A percentile compares a stretch with the other conserved stretches of the same genome.
These are phyloP conservation scores for Drosophila ercepeae DNA, from an alignment of 1,140 invertebrate genomes.

Conservation along the genomic window DNA sequence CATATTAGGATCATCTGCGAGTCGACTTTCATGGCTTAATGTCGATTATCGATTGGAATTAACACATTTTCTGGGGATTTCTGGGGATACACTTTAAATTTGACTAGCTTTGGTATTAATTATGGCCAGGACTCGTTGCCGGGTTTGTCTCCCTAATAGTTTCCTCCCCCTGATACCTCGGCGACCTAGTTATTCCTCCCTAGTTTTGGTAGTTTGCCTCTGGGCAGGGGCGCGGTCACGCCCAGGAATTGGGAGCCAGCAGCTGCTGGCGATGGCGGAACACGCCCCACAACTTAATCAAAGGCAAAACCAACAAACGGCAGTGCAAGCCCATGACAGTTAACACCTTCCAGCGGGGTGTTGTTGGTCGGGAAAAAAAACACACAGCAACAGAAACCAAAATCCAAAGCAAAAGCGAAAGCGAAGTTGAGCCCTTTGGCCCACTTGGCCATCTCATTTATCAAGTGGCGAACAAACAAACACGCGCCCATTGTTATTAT, in stretches of 20 bases:
- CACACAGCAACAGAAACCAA: background rate
- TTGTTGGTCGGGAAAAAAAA: background rate
- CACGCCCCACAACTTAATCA: conserved; percentile 74
- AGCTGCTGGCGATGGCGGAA: conserved; percentile 48
- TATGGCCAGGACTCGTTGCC: background rate
- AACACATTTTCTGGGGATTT: background rate
- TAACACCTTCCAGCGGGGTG: conserved; percentile 41
- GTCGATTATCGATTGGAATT: background rate
- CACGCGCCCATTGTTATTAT: conserved; percentile 71
- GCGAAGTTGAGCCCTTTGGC: conserved; percentile 1
- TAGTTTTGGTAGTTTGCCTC: background rate
- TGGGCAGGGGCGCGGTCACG: conserved; percentile 9
- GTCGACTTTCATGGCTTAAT: background rate
- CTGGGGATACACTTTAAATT: background rate
- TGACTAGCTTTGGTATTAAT: too few relatives aligned
- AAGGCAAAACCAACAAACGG: conserved; percentile 21
- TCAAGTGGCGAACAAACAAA: conserved; percentile 69
- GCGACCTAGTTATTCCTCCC: conserved; percentile 1
- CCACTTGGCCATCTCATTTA: conserved; percentile 63
- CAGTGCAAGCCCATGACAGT: conserved; percentile 35
- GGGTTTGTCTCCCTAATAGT: background rate
- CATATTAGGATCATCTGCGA: conserved; percentile 2
- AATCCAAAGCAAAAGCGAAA: background rate
- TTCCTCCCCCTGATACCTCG: background rate
- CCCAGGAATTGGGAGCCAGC: conserved; percentile 35